Percentiles rank a stretch among this genome's conserved stretches.
Conservation (phyloP, 2,797 vertebrate species). For the Echiichthys vipera region DNA sequence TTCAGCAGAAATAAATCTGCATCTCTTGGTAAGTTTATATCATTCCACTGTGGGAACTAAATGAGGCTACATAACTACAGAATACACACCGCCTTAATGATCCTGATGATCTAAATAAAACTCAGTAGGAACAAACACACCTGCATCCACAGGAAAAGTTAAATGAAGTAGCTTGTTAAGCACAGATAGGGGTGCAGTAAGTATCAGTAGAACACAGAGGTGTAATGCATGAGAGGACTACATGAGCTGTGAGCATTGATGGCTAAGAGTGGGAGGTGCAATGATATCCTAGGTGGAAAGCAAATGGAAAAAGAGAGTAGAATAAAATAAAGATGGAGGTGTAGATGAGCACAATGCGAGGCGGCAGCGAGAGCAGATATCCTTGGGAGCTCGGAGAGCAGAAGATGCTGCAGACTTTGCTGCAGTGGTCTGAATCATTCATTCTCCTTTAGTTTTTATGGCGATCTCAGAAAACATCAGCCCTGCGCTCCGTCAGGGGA, state of each 20-base stretch:
- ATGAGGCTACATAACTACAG: neutral
- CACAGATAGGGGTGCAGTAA: neutral
- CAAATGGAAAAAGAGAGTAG: constrained; percentile 45
- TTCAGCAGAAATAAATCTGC: neutral
- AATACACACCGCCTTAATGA: neutral
- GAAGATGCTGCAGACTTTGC: constrained; percentile 48
- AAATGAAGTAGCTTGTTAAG: constrained; percentile 17
- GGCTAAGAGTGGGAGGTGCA: constrained; percentile 27
- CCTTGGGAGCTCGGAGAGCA: constrained; percentile 36
- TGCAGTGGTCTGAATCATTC: constrained; percentile 68
- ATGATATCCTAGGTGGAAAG: constrained; percentile 22
- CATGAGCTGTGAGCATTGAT: neutral
- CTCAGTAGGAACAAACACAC: neutral
- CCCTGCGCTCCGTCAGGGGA: constrained; percentile 28
- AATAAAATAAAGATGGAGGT: constrained; percentile 56
- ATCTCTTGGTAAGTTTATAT: neutral
- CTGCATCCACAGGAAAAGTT: constrained; percentile 1
- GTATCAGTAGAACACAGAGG: neutral
- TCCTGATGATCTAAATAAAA: constrained; percentile 5
- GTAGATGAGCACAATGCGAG: constrained; percentile 49
- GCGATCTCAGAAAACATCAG: constrained; percentile 47
- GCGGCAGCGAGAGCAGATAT: constrained; percentile 28
- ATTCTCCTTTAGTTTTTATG: constrained; percentile 60
- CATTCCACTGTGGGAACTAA: neutral
- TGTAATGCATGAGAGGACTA: neutral